Conservation (phyloP, 2,888 invertebrate species). For the Seira ritae region DNA sequence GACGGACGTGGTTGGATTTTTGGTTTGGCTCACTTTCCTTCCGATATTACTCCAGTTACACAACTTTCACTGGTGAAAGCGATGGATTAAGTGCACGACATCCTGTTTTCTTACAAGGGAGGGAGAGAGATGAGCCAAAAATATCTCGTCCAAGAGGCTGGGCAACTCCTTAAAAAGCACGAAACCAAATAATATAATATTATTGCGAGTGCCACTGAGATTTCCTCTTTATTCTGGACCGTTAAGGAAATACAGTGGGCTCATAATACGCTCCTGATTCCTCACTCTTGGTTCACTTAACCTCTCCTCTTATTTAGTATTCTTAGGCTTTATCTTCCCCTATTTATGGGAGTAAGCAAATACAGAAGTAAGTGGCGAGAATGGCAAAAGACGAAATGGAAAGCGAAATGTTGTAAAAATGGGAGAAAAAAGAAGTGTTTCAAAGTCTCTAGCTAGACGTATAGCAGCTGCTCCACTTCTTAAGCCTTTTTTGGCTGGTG, state of each 20-base stretch:
- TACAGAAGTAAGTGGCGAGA: conserved; percentile 27
- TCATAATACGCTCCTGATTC: conserved; percentile 33
- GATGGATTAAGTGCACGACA: no score
- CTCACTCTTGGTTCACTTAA: conserved; percentile 44
- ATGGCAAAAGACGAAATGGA: conserved; percentile 14
- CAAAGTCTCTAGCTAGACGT: no score
- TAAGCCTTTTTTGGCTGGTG: conserved; percentile 22
- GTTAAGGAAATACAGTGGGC: conserved; percentile 28
- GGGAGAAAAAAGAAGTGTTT: no score
- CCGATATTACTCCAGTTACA: conserved; percentile 2
- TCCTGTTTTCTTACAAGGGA: conserved; percentile 18
- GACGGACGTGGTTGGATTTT: conserved; percentile 62
- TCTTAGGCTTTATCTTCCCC: conserved; percentile 21
- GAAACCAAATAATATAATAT: not conserved
- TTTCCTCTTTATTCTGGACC: conserved; percentile 25
- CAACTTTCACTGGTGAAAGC: conserved; percentile 25
- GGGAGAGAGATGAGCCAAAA: not conserved
- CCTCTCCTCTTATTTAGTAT: conserved; percentile 17
- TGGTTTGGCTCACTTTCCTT: conserved; percentile 47
- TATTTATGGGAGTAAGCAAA: conserved; percentile 10
- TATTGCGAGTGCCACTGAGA: conserved; percentile 30
- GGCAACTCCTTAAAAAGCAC: conserved; percentile 1
- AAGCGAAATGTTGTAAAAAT: no score
- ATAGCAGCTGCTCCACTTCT: conserved; percentile 52
- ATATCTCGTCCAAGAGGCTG: no score